A percentile compares a stretch with the other conserved stretches of the same genome.
phyloP scores from a whole-genome alignment of 2,888 invertebrate species.

The Bibio marci region DNA sequence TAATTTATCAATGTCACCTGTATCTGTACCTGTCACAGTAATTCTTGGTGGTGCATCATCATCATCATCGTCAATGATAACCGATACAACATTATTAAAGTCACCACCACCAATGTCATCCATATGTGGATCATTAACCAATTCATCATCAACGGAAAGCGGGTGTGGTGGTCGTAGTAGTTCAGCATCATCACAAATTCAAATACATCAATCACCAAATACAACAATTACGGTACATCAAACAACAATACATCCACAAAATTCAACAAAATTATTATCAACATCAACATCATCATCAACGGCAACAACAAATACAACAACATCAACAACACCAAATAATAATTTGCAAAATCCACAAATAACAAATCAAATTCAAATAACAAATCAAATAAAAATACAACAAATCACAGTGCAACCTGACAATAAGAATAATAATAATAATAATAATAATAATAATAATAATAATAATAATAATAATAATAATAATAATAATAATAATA shows the following conservation, averaged over 20 bases:
- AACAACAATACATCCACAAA: constrained; percentile 12
- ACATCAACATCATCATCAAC: neutral
- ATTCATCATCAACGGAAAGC: neutral
- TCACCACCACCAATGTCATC: too few species aligned
- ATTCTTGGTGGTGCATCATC: constrained; percentile 9
- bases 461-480: too few species aligned
- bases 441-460: too few species aligned
- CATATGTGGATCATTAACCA: neutral
- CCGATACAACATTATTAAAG: constrained; percentile 5
- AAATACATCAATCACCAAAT: constrained; percentile 12
- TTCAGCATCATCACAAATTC: constrained; percentile 9
- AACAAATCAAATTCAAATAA: constrained; percentile 11
- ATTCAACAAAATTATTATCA: too few species aligned
- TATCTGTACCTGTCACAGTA: constrained; percentile 11
- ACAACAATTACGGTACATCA: constrained; percentile 13
- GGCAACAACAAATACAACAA: constrained; percentile 2
- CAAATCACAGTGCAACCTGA: constrained; percentile 11
- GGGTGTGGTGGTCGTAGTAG: constrained; percentile 1
- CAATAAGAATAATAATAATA: constrained; percentile 1
- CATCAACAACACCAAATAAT: constrained; percentile 5
- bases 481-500: too few species aligned
- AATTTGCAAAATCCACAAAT: neutral
- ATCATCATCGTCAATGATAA: constrained; percentile 1
- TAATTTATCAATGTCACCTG: neutral
- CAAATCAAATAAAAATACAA: constrained; percentile 13